Conservation (phyloP, 2,888 invertebrate genomes). For the Thumatha senex region DNA sequence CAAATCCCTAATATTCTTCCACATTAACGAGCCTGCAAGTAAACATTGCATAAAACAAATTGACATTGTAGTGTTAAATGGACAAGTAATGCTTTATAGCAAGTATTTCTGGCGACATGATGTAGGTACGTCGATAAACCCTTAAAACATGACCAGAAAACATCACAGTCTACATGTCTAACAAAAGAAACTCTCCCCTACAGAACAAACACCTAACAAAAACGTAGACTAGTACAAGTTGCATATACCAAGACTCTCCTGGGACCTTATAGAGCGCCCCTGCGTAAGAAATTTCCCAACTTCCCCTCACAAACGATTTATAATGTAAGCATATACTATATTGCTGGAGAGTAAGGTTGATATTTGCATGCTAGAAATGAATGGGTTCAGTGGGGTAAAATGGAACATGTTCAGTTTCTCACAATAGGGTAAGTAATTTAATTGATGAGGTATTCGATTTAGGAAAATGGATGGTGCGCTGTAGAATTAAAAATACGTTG, state of each 20-base stretch:
- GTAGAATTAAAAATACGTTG: conserved; percentile 47
- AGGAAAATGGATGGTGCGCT: conserved; percentile 66
- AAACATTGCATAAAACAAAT: too few species aligned
- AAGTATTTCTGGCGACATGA: too few species aligned
- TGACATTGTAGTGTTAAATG: too few species aligned
- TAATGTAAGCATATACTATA: not conserved
- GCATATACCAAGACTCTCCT: conserved; percentile 59
- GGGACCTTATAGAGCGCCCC: conserved; percentile 54
- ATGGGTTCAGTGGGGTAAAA: not conserved
- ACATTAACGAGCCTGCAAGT: too few species aligned
- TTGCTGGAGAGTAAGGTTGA: accelerated
- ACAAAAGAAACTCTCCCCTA: conserved; percentile 39
- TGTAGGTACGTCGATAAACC: not conserved
- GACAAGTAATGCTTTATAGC: not conserved
- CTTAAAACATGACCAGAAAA: not conserved
- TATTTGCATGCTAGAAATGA: conserved; percentile 2
- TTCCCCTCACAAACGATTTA: conserved; percentile 32
- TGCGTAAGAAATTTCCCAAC: conserved; percentile 52
- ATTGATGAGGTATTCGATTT: conserved; percentile 80
- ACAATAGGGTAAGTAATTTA: conserved; percentile 77
- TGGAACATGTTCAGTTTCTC: conserved; percentile 43
- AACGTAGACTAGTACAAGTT: conserved; percentile 55
- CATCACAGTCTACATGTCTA: conserved; percentile 15
- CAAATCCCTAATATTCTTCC: too few species aligned
- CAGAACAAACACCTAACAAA: conserved; percentile 56